These are phyloP conservation scores for Crotophaga sulcirostris DNA, from an alignment of 2,113 vertebrate species.

Conservation along the genomic window DNA sequence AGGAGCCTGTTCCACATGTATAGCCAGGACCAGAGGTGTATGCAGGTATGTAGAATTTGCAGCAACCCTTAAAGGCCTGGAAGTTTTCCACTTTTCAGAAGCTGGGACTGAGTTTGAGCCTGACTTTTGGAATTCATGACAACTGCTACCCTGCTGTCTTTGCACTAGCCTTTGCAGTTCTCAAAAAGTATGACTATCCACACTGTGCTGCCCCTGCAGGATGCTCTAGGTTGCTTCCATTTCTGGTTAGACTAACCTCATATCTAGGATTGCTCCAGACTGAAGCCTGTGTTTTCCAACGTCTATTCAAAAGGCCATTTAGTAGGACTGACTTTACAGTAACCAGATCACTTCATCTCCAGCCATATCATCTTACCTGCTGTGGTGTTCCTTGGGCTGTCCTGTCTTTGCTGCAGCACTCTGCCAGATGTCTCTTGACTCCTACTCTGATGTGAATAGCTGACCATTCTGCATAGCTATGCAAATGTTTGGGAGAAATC, in stretches of 20 bases:
- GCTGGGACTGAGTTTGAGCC: not conserved
- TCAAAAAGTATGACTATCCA: not conserved
- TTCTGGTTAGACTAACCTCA: not conserved
- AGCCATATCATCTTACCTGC: not conserved
- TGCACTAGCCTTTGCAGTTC: accelerated
- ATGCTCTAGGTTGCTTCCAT: not conserved
- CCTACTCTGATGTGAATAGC: not conserved
- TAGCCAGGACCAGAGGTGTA: not conserved
- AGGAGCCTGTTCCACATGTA: not conserved
- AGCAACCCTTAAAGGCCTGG: not conserved
- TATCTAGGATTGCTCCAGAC: not conserved
- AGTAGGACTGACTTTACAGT: not conserved
- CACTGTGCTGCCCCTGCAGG: not conserved
- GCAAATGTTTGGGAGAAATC: not conserved
- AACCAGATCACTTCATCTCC: not conserved
- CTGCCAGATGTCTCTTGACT: not conserved
- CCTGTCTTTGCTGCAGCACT: not conserved
- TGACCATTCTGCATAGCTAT: not conserved
- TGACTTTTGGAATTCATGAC: not conserved
- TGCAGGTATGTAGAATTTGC: not conserved
- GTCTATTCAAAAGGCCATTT: not conserved
- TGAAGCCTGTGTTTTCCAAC: not conserved
- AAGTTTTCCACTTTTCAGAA: not conserved
- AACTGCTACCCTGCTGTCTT: not conserved
- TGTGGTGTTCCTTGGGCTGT: not conserved